These are phyloP conservation scores for Chrosomus eos DNA, from an alignment of 2,797 vertebrate species.

Conservation along the genomic window DNA sequence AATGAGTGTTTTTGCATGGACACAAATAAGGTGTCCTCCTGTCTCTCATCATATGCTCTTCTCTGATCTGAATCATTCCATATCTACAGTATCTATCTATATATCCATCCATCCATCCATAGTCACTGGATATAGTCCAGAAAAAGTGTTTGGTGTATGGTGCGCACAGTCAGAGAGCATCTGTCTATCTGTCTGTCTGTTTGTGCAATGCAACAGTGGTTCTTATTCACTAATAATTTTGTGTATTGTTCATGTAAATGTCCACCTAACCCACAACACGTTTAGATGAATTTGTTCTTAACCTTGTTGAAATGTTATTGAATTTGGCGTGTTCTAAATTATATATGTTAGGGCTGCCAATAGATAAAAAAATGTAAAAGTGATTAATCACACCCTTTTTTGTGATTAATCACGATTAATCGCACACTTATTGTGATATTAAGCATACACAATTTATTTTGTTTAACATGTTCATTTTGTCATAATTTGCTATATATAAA, in stretches of 20 bases:
- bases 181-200: neutral
- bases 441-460: no score
- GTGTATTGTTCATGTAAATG: neutral
- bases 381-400: no score
- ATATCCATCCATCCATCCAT: no score
- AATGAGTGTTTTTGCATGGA: constrained; percentile 37
- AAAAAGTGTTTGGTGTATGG: no score
- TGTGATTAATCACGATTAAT: no score
- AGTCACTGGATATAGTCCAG: no score
- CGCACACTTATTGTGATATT: no score
- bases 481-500: no score
- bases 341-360: neutral
- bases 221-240: neutral
- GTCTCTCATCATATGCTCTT: constrained; percentile 5
- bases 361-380: no score
- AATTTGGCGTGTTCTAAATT: neutral
- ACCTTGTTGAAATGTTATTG: neutral
- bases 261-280: neutral
- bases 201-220: neutral
- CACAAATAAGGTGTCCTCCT: constrained; percentile 18
- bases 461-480: no score
- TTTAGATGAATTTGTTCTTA: neutral
- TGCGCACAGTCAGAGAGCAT: neutral
- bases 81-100: neutral
- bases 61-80: neutral